These are phyloP conservation scores for Leptonema lineaticorne DNA, from an alignment of 1,140 invertebrate genomes.

Conservation along the genomic window DNA sequence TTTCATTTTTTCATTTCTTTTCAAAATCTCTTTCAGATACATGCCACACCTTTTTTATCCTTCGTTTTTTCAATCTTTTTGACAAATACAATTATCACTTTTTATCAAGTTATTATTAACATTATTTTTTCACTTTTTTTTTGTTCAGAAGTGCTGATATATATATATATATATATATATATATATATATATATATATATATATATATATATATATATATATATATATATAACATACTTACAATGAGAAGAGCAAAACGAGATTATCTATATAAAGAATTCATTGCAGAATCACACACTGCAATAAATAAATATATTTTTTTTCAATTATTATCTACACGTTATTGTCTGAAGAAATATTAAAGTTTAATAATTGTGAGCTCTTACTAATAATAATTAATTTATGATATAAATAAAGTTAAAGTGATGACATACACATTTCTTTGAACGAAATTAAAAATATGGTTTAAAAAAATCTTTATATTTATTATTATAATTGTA, in stretches of 20 bases:
- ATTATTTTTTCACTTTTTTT: slow-evolving; percentile 6
- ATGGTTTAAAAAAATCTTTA: neutral
- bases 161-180: neutral
- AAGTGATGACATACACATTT: slow-evolving; percentile 9
- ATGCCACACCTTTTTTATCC: too few species aligned
- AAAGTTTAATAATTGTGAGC: slow-evolving; percentile 22
- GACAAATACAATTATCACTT: slow-evolving; percentile 5
- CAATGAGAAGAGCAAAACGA: slow-evolving; percentile 21
- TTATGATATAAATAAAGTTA: slow-evolving; percentile 18
- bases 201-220: neutral
- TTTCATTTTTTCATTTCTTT: too few species aligned
- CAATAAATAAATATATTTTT: slow-evolving; percentile 20
- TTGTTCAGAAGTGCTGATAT: slow-evolving; percentile 12
- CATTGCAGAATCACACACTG: slow-evolving; percentile 21
- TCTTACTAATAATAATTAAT: slow-evolving; percentile 25
- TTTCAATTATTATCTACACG: slow-evolving; percentile 34
- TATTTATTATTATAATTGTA: slow-evolving; percentile 9
- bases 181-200: too few species aligned
- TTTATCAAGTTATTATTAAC: too few species aligned
- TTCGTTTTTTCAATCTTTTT: slow-evolving; percentile 11
- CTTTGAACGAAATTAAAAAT: neutral
- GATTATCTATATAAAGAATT: slow-evolving; percentile 20
- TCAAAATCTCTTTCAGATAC: slow-evolving; percentile 19
- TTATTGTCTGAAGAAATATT: slow-evolving; percentile 41
- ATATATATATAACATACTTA: slow-evolving; percentile 20